Evolutionary conservation across 2,888 invertebrate species (phyloP).

Genomic region (Ormyrus labotus): DNA sequence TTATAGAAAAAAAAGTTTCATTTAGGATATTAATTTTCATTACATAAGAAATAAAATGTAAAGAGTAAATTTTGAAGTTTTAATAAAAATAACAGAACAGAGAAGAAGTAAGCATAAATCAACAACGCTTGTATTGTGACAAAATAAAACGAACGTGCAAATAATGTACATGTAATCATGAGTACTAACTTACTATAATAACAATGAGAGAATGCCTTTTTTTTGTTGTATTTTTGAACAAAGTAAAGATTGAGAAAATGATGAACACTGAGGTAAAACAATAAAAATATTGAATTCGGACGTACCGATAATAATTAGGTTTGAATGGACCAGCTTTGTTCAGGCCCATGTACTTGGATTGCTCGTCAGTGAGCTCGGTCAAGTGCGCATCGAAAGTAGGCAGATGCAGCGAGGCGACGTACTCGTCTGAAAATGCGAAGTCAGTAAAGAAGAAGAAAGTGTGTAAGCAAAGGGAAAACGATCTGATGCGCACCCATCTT

Average conservation of each 20-base stretch:
- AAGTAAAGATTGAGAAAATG: slow-evolving; percentile 7
- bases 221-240: background rate
- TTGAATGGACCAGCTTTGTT: slow-evolving; percentile 99
- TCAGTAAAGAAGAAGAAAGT: background rate
- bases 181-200: slow-evolving; percentile 9
- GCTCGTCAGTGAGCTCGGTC: slow-evolving; percentile 96
- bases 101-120: slow-evolving; percentile 26
- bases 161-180: slow-evolving; percentile 37
- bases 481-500: slow-evolving; percentile 87
- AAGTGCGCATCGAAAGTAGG: slow-evolving; percentile 98
- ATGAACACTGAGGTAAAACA: background rate
- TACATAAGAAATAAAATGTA: slow-evolving; percentile 25
- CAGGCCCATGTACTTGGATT: slow-evolving; percentile 97
- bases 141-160: slow-evolving; percentile 31
- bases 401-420: slow-evolving; percentile 97
- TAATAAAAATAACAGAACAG: slow-evolving; percentile 34
- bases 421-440: slow-evolving; percentile 85
- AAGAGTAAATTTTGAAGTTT: slow-evolving; percentile 44
- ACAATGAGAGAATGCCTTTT: background rate
- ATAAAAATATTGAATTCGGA: slow-evolving; percentile 11
- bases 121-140: slow-evolving; percentile 4
- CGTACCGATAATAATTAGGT: slow-evolving; percentile 97
- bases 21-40: slow-evolving; percentile 18
- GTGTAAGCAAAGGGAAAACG: too few relatives aligned
- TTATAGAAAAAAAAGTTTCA: slow-evolving; percentile 10